phyloP scores from a whole-genome alignment of 2,888 invertebrate genomes.

The Thymelicus acteon region DNA sequence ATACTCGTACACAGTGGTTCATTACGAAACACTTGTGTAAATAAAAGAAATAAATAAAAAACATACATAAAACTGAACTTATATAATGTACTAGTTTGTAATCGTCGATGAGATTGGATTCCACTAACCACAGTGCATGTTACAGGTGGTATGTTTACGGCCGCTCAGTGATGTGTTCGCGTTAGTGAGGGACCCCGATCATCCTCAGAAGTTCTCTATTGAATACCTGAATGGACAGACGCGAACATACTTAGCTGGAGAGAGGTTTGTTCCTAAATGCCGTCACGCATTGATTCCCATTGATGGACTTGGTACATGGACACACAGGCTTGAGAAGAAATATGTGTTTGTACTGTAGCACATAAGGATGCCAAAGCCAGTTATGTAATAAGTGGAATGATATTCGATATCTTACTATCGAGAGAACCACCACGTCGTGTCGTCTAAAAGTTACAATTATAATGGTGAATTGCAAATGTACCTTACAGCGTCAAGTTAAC shows the following conservation, averaged over 20 bases:
- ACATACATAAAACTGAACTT: neutral
- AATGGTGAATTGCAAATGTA: no score
- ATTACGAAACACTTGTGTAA: neutral
- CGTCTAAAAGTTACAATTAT: no score
- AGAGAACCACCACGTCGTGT: no score
- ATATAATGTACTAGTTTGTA: neutral
- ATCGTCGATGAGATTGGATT: neutral
- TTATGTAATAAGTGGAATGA: no score
- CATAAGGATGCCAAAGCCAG: no score
- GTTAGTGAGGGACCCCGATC: slow-evolving; percentile 93
- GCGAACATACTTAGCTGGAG: slow-evolving; percentile 95
- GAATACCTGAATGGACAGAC: slow-evolving; percentile 97
- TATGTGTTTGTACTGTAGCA: no score
- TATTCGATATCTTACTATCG: no score
- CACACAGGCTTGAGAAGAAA: no score
- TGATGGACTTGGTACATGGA: no score
- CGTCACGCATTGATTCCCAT: no score
- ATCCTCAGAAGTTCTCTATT: slow-evolving; percentile 96
- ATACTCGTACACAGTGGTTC: no score
- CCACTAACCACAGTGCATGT: neutral
- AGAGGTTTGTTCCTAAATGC: slow-evolving; percentile 86
- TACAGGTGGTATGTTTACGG: slow-evolving; percentile 89
- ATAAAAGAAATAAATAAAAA: neutral
- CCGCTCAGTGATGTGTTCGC: slow-evolving; percentile 95
- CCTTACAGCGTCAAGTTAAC: neutral